These are phyloP conservation scores for Limnothrissa miodon DNA, from an alignment of 2,113 vertebrate genomes.

Conservation along the genomic window DNA sequence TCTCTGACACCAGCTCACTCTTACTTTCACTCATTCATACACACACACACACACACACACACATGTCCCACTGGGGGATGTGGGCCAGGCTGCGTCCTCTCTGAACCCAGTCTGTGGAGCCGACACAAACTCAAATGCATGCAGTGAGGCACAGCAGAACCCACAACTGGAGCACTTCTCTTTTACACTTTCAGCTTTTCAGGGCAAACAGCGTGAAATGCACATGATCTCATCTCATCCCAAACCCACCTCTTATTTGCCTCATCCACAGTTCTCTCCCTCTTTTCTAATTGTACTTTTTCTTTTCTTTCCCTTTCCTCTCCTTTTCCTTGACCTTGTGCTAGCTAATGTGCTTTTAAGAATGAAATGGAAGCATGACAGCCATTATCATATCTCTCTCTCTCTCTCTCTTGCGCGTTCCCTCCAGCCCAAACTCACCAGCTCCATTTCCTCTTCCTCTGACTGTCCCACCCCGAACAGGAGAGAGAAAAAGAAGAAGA, in stretches of 20 bases:
- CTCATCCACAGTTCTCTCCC: neutral
- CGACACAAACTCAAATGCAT: conserved; percentile 63
- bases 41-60: conserved; percentile 3
- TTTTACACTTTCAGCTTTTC: conserved; percentile 1
- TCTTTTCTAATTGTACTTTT: neutral
- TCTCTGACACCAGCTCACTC: neutral
- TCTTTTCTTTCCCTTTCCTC: neutral
- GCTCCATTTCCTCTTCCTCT: conserved; percentile 97
- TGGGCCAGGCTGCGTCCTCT: conserved; percentile 57
- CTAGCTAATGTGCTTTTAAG: conserved; percentile 15
- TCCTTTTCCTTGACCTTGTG: conserved; percentile 26
- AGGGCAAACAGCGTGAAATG: conserved; percentile 16
- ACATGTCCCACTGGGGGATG: conserved; percentile 34
- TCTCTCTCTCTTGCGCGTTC: conserved; percentile 46
- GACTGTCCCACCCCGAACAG: conserved; percentile 79
- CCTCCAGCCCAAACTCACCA: conserved; percentile 85
- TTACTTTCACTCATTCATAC: neutral
- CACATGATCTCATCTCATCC: conserved; percentile 27
- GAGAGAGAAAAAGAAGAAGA: neutral
- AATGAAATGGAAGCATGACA: neutral
- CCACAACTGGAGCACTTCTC: conserved; percentile 28
- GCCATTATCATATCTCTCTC: neutral
- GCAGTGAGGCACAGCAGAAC: conserved; percentile 59
- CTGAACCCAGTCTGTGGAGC: conserved; percentile 52
- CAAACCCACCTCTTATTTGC: neutral